Conservation (phyloP, 2,888 invertebrate genomes). For the Diplazon laetatorius region DNA sequence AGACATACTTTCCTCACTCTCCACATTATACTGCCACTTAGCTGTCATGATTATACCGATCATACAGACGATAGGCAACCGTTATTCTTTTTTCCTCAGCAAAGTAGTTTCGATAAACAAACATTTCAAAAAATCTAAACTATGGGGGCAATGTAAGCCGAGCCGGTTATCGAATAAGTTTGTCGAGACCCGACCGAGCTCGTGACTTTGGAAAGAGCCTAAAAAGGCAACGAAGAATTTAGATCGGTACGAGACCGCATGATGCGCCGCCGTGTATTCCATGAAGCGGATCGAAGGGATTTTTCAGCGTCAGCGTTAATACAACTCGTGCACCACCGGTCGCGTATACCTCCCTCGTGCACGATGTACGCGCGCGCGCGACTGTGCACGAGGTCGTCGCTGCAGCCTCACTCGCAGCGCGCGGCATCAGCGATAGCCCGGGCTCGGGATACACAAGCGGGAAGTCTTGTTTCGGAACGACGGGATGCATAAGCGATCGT, state of each 20-base stretch:
- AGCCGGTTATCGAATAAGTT: conserved; percentile 22
- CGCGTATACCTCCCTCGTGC: conserved; percentile 46
- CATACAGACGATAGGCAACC: conserved; percentile 3
- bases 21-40: conserved; percentile 28
- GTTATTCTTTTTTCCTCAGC: background rate
- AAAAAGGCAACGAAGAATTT: conserved; percentile 14
- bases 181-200: conserved; percentile 40
- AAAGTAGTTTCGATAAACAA: background rate
- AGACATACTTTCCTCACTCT: conserved; percentile 8
- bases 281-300: conserved; percentile 19
- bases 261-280: conserved; percentile 28
- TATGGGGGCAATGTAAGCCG: background rate
- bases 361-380: conserved; percentile 33
- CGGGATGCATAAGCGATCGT: conserved; percentile 60
- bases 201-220: conserved; percentile 49
- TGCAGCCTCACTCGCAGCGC: conserved; percentile 19
- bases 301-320: conserved; percentile 35
- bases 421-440: conserved; percentile 5
- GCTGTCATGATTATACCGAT: conserved; percentile 31
- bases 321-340: conserved; percentile 38
- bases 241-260: conserved; percentile 10
- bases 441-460: conserved; percentile 41
- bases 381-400: conserved; percentile 10
- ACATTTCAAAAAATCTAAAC: conserved; percentile 6
- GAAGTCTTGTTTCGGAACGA: conserved; percentile 50